These are phyloP conservation scores for Orchesella cincta DNA, from an alignment of 1,140 invertebrate species.

Conservation along the genomic window DNA sequence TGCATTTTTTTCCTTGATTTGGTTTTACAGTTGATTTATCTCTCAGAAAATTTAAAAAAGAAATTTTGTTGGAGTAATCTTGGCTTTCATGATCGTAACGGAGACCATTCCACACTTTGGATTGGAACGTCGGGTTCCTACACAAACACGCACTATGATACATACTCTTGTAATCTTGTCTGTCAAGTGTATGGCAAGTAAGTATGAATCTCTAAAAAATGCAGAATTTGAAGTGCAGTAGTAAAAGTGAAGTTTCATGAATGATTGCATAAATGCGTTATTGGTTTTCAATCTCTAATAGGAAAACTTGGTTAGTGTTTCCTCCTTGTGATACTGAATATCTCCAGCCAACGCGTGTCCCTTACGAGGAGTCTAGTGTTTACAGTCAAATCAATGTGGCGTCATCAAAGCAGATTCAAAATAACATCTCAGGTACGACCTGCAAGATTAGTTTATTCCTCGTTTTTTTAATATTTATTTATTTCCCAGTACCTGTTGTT, in stretches of 20 bases:
- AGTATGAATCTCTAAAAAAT: constrained; percentile 44
- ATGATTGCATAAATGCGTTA: constrained; percentile 32
- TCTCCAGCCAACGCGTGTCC: constrained; percentile 80
- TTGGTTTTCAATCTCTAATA: constrained; percentile 53
- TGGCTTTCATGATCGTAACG: constrained; percentile 71
- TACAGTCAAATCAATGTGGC: constrained; percentile 84
- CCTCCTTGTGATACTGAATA: constrained; percentile 69
- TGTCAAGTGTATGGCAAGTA: constrained; percentile 84
- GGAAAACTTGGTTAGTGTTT: constrained; percentile 92
- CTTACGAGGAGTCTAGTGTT: constrained; percentile 95
- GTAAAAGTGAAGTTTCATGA: constrained; percentile 15
- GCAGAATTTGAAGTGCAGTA: not conserved
- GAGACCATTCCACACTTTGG: constrained; percentile 81
- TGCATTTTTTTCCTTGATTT: not conserved
- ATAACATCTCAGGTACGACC: too few species aligned
- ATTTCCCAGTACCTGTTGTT: constrained; percentile 52
- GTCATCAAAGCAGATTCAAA: constrained; percentile 57
- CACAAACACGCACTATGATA: constrained; percentile 91
- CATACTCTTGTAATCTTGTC: constrained; percentile 91
- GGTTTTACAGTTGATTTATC: constrained; percentile 62
- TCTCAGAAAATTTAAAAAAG: constrained; percentile 40
- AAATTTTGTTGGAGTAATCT: constrained; percentile 66
- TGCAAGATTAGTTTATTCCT: constrained; percentile 32
- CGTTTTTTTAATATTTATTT: constrained; percentile 42
- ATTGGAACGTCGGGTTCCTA: constrained; percentile 83